phyloP scores from a whole-genome alignment of 1,140 invertebrate species.

The Penaeus vannamei region DNA sequence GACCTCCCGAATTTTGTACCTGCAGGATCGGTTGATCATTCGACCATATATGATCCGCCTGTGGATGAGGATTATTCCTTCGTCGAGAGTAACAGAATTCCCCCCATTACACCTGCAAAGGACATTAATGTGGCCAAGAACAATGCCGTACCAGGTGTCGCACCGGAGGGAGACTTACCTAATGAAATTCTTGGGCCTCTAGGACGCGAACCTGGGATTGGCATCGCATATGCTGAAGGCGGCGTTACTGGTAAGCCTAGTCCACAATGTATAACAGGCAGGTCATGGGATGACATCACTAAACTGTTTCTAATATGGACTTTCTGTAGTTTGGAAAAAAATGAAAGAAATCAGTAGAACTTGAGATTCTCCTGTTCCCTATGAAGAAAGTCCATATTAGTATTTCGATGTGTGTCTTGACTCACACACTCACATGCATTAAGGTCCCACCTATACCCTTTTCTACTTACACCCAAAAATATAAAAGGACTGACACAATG shows the following conservation, averaged over 20 bases:
- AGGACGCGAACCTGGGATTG: slow-evolving; percentile 52
- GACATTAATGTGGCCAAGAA: slow-evolving; percentile 19
- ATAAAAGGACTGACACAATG: slow-evolving; percentile 32
- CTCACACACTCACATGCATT: no score
- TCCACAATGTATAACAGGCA: slow-evolving; percentile 55
- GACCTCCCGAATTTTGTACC: slow-evolving; percentile 11
- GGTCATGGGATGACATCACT: slow-evolving; percentile 61
- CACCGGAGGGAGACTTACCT: slow-evolving; percentile 38
- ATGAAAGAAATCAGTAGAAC: no score
- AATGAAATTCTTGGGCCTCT: slow-evolving; percentile 56
- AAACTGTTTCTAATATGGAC: slow-evolving; percentile 51
- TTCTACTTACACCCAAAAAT: slow-evolving; percentile 19
- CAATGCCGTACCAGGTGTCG: slow-evolving; percentile 20
- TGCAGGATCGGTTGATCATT: slow-evolving; percentile 61
- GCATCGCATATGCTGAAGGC: slow-evolving; percentile 61
- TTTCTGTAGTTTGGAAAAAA: not conserved
- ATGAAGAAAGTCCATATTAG: no score
- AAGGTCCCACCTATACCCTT: not conserved
- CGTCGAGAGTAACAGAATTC: slow-evolving; percentile 56
- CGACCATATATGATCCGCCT: slow-evolving; percentile 51
- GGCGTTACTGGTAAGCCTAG: slow-evolving; percentile 65
- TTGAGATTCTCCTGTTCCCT: no score
- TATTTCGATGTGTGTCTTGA: no score
- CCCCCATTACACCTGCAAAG: slow-evolving; percentile 18
- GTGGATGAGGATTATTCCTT: slow-evolving; percentile 56